Evolutionary conservation across 2,888 invertebrate genomes (phyloP), one percentile per base, ranked within the genome.

Genomic region (Dugesia japonica): DNA sequence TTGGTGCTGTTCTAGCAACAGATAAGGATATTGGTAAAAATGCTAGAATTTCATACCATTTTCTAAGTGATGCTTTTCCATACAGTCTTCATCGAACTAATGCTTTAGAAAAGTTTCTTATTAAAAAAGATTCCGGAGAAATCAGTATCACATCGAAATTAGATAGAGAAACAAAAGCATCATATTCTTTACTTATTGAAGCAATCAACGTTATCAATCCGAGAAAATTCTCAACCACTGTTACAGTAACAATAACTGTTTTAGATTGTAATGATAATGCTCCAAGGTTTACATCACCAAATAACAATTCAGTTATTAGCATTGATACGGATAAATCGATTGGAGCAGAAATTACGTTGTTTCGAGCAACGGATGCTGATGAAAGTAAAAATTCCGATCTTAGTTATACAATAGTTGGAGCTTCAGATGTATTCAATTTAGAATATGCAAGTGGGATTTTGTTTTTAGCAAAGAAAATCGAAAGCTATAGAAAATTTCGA

Each of bases 401-500:
- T 56, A 56, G 4, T 4, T 56, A 56, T 56, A 9, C 56, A 4
- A 56, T 56, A 56, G 56, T 56, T 4, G 13, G 31, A 31, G 31
- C 31, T 13, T 7, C 56, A 23, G 56, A 56, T 56, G n/a, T 56
- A 9, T 56, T 56, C n/a, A 56, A 23, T 56, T 56, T 56, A 23
- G 56, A 56, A 13, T 23, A 56, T 56, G 7, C 56, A 13, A 56
- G 20, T 56, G 56, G 56, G 4, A 56, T 56, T n/a, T 56, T 56
- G n/a, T 56, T 56, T 56, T n/a, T 56, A 56, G 56, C 56, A 20
- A 56, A 56, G n/a, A 56, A 56, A 56, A 56, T 56, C 7, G 56
- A 56, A 56, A 56, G 56, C 17, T 56, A 13, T n/a, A 4, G 56
- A 56, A 56, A 56, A n/a, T 56, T 56, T 4, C 56, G 56, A 7